Evolutionary conservation across 2,797 vertebrate genomes (phyloP).

Genomic region (Gallirallus australis): DNA sequence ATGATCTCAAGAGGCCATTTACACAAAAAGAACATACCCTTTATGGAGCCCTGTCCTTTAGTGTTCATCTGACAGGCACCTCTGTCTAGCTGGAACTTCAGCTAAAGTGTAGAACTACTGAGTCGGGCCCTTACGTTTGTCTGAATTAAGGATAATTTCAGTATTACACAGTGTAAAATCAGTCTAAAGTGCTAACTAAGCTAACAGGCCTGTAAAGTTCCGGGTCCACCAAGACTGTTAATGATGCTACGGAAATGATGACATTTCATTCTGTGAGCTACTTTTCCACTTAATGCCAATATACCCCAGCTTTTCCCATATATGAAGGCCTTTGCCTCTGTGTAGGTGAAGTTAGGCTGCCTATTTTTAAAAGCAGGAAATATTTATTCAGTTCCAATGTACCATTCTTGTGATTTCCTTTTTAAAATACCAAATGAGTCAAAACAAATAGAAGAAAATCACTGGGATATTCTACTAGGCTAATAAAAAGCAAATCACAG

Average conservation of each 20-base stretch:
- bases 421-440: neutral
- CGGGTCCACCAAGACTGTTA: neutral
- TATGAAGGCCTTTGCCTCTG: neutral
- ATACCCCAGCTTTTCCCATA: neutral
- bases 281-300: neutral
- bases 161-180: neutral
- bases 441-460: slow-evolving; percentile 9
- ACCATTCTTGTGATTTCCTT: neutral
- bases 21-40: neutral
- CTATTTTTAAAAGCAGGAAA: neutral
- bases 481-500: neutral
- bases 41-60: neutral
- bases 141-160: neutral
- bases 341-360: neutral
- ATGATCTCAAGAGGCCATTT: neutral
- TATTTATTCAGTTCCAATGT: neutral
- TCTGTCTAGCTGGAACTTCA: neutral
- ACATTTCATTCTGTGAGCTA: neutral
- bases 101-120: neutral
- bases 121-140: neutral
- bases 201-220: neutral
- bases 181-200: neutral
- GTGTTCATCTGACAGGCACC: neutral
- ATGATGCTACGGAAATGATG: neutral
- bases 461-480: neutral